Evolutionary conservation across 92 coral and sea anemone species (phyloP).

Genomic region (Palythoa caribaeorum): DNA sequence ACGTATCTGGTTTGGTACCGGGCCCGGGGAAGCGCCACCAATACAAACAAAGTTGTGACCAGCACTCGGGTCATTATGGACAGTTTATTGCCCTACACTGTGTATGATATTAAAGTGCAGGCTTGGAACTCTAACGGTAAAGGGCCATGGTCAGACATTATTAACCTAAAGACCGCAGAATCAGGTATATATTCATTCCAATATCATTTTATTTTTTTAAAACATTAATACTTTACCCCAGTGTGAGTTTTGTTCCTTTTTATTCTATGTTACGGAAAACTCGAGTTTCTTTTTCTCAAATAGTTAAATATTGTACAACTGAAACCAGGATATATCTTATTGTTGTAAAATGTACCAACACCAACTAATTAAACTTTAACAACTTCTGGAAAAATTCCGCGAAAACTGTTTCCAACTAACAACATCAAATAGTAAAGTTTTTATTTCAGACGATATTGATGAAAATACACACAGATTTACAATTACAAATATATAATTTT

Average conservation of each 20-base stretch:
- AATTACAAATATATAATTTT: no score
- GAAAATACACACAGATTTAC: no score
- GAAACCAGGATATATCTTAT: no score
- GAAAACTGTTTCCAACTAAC: no score
- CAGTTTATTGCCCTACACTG: constrained; percentile 61
- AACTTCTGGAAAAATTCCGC: no score
- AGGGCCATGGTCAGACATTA: constrained; percentile 51
- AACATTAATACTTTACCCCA: no score
- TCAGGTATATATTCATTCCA: constrained; percentile 56
- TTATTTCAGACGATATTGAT: no score
- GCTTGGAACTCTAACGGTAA: constrained; percentile 59
- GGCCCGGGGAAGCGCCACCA: constrained; percentile 21
- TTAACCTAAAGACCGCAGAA: constrained; percentile 54
- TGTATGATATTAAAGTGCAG: constrained; percentile 62
- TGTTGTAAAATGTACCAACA: no score
- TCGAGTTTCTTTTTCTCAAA: no score
- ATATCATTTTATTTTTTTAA: background rate
- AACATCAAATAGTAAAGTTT: no score
- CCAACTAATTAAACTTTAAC: no score
- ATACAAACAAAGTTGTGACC: constrained; percentile 26
- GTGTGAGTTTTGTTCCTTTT: background rate
- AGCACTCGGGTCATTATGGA: constrained; percentile 38
- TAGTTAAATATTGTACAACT: no score
- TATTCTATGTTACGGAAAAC: background rate
- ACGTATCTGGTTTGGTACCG: constrained; percentile 61